These are phyloP conservation scores for Aleiodes alternator DNA, from an alignment of 2,888 invertebrate species.

Conservation along the genomic window DNA sequence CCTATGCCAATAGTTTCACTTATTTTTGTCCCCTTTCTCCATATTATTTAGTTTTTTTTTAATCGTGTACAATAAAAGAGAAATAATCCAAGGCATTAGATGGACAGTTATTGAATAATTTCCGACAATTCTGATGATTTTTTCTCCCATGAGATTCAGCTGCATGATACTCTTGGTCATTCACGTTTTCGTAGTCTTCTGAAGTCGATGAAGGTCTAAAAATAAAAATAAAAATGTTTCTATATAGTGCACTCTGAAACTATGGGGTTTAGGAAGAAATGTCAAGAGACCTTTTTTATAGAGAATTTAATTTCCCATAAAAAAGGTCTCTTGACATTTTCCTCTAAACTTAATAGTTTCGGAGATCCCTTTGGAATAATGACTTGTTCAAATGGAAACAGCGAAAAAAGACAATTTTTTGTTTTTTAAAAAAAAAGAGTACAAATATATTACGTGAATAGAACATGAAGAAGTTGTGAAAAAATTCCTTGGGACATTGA, in stretches of 20 bases:
- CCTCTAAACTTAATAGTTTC: no score
- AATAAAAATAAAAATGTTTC: slow-evolving; percentile 63
- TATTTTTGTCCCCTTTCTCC: background rate
- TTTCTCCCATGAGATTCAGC: slow-evolving; percentile 77
- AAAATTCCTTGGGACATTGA: slow-evolving; percentile 82
- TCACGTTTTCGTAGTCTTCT: slow-evolving; percentile 79
- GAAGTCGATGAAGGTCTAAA: slow-evolving; percentile 84
- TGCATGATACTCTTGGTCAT: slow-evolving; percentile 83
- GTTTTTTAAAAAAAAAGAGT: slow-evolving; percentile 2
- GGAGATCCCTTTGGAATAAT: no score
- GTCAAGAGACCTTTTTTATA: no score
- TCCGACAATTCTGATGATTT: slow-evolving; percentile 71
- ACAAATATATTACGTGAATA: slow-evolving; percentile 78
- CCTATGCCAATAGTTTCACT: slow-evolving; percentile 14
- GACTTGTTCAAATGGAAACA: background rate
- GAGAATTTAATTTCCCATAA: background rate
- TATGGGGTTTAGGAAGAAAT: no score
- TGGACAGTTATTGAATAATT: slow-evolving; percentile 79
- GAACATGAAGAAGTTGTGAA: slow-evolving; percentile 84
- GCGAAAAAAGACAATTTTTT: background rate
- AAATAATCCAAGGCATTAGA: slow-evolving; percentile 78
- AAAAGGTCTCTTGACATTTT: no score
- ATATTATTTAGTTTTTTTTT: slow-evolving; percentile 5
- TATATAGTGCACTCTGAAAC: no score
- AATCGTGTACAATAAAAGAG: slow-evolving; percentile 63